Evolutionary conservation across 2,888 invertebrate genomes (phyloP).

Genomic region (Zhuqinia jingwanae): DNA sequence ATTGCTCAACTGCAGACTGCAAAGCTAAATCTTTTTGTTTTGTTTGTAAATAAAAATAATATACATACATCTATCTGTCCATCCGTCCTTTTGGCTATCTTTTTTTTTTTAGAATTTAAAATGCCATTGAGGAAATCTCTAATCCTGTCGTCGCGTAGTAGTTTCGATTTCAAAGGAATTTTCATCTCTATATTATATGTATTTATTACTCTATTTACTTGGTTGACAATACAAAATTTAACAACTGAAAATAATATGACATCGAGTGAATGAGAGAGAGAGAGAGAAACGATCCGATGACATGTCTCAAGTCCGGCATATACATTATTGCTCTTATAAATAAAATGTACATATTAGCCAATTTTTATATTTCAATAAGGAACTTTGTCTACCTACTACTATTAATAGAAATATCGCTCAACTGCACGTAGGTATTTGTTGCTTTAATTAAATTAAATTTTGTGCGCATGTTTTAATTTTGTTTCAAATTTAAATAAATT

Average conservation of each 20-base stretch:
- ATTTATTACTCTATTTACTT: no score
- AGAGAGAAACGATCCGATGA: background rate
- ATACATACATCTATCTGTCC: no score
- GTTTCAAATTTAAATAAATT: no score
- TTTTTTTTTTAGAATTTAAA: background rate
- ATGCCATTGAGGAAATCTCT: slow-evolving; percentile 33
- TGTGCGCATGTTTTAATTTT: no score
- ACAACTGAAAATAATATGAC: background rate
- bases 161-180: slow-evolving; percentile 16
- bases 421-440: no score
- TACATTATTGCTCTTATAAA: no score
- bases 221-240: slow-evolving; percentile 14
- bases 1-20: background rate
- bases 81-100: slow-evolving; percentile 26
- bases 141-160: background rate
- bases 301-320: no score
- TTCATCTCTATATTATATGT: background rate
- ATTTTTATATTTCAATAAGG: no score
- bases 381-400: no score
- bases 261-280: background rate
- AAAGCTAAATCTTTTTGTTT: slow-evolving; percentile 14
- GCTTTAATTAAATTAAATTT: no score
- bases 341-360: no score
- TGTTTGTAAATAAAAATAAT: background rate
- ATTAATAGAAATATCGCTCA: no score